A percentile compares a stretch with the other conserved stretches of the same genome.
Evolutionary conservation across 2,888 invertebrate genomes (phyloP).

Genomic region (Plebejus anna): DNA sequence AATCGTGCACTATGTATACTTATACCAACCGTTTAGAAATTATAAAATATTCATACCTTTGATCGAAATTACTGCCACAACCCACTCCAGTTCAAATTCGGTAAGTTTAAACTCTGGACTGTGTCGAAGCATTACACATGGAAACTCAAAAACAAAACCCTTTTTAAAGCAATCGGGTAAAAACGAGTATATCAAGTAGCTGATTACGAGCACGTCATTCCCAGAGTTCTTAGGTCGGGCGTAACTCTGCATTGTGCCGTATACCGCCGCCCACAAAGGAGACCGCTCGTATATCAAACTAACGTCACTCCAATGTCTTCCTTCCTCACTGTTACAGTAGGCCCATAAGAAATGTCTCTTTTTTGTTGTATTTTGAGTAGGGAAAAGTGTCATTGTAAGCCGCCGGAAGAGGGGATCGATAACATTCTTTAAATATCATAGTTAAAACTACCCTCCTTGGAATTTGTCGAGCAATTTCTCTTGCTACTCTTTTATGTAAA

Average conservation of each 20-base stretch:
- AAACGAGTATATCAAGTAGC: constrained; percentile 36
- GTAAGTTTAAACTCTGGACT: not conserved
- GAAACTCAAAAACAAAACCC: not conserved
- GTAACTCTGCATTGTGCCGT: constrained; percentile 70
- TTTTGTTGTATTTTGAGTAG: constrained; percentile 60
- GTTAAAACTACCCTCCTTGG: not conserved
- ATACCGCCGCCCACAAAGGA: constrained; percentile 76
- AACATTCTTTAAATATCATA: constrained; percentile 17
- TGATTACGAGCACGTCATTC: constrained; percentile 49
- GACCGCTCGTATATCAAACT: constrained; percentile 76
- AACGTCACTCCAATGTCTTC: constrained; percentile 78
- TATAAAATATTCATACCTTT: too few species aligned
- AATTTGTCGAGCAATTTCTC: not conserved
- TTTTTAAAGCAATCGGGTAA: not conserved
- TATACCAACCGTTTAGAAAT: too few species aligned
- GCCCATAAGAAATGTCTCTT: constrained; percentile 64
- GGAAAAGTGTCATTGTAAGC: constrained; percentile 24
- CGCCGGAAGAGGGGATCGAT: constrained; percentile 23
- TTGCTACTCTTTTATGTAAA: not conserved
- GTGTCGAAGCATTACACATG: too few species aligned
- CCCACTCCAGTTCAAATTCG: too few species aligned
- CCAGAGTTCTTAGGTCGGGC: constrained; percentile 60
- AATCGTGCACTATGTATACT: too few species aligned
- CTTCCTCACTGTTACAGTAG: constrained; percentile 65
- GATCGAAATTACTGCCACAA: too few species aligned